Base-by-base conservation (phyloP, 2,888 invertebrate genomes). In the Helleia helle region DNA sequence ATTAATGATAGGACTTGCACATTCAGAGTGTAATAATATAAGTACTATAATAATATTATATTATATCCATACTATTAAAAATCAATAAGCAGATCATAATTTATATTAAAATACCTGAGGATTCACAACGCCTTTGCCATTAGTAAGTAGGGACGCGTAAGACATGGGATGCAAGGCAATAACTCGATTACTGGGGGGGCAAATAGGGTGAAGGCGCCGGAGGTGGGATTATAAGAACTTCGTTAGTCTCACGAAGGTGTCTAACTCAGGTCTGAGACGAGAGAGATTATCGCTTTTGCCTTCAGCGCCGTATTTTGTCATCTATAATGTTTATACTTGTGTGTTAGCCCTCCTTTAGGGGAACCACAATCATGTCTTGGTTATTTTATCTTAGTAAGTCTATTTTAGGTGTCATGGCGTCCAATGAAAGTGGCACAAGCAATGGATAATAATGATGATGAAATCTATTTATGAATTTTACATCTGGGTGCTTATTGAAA, bases 201-300 rank as follows among this genome's bases (percentile, higher is more conserved):
- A n/a, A 50, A 54, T 54, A 54, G 54, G 52, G 55, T 56, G 59
- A 56, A 47, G 51, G 57, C 54, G 56, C 54, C 56, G 58, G 60
- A 61, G 58, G 64, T 49, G n/a, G 71, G 80, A 76, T 80, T 79
- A 75, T 72, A 75, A 76, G 80, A 81, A 83, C 81, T 81, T 83
- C 77, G 80, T 81, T 81, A 83, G 77, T 64, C 71, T 71, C 70
- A 57, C 70, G 74, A 66, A 80, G 80, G 79, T 80, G 77, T 76
- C 73, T 76, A 69, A 72, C 70, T 74, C 74, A 63, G 67, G 64
- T 69, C 65, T 66, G 67, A 62, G 71, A 65, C 63, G 65, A 55
- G 55, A 60, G 51, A 60, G 79, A 79, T 80, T 80, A 80, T 74
- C 72, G 71, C 68, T 70, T 71, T 69, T 65, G 70, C 71, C 65